Base-by-base conservation (phyloP, 2,888 invertebrate species). In the Amphiduros pacificus region DNA sequence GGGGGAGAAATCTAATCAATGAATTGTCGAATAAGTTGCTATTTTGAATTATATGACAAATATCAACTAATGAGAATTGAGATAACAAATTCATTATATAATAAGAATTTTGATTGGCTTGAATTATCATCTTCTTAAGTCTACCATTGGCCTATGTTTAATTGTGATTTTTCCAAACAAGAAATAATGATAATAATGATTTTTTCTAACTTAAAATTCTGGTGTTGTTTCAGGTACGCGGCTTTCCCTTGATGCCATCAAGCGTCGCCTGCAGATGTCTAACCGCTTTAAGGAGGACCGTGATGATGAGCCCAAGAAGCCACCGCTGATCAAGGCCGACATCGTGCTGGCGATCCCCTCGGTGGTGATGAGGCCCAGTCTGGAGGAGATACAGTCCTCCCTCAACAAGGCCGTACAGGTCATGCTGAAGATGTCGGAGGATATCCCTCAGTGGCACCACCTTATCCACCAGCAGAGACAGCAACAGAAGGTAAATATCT, bases 321-420 rank as follows among this genome's bases (percentile, higher is more conserved):
- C 77, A 11, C 81, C 82, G 9, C 71, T 94, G 66, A 93, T 95
- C 81, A 84, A 91, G 36, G 85, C 94, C 24, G 88, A 92, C 77
- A 91, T 94, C 1, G 88, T 90, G 17, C 85, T 96, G 60, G 88
- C 91, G 85, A 93, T 94, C 74, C 94, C 95, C 1, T 90, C 91
- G 76, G 91, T 96, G 32, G 88, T 89, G 1, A 90, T 94, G 60
- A 89, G 90, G 69, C 96, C 96, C 3, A 53, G 54, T n/a, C 84
- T 96, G 66, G 94, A 95, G 57, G 94, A 95, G 68, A 89, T 96
- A 27, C 96, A 97, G 82, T 92, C 93, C 60, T 88, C 91, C 14
- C 84, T 97, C 49, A 87, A 90, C 48, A 85, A 89, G 44, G 91
- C 91, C 5, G 93, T 94, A 9, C 91, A 90, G 84, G 88, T 89